Conservation (phyloP, 1,140 invertebrate genomes). For the Hermetia illucens region DNA sequence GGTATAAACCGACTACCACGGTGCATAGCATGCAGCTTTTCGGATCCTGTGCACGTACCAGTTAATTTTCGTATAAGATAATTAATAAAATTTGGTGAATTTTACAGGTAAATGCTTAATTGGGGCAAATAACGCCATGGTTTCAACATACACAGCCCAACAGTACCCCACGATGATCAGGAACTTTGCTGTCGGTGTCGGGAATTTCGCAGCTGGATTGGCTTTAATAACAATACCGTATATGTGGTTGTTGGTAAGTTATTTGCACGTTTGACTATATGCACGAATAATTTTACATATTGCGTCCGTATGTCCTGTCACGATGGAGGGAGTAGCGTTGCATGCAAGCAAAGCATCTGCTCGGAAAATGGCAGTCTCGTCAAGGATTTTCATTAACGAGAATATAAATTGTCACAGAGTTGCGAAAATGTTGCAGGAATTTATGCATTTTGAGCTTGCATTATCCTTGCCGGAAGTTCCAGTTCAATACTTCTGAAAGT, state of each 20-base stretch:
- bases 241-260: conserved; percentile 51
- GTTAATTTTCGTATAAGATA: no score
- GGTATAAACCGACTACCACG: no score
- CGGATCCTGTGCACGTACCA: no score
- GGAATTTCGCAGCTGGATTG: conserved; percentile 52
- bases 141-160: conserved; percentile 57
- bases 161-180: conserved; percentile 56
- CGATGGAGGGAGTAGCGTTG: no score
- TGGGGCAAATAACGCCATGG: conserved; percentile 51
- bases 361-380: no score
- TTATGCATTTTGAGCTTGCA: not conserved
- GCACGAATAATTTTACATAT: not conserved
- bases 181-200: conserved; percentile 54
- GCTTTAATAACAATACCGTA: conserved; percentile 53
- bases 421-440: not conserved
- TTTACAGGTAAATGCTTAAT: conserved; percentile 45
- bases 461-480: no score
- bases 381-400: no score
- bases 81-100: no score
- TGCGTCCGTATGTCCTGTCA: conserved; percentile 1
- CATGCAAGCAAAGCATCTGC: no score
- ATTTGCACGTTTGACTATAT: no score
- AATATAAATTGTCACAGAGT: not conserved
- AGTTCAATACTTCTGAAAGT: no score
- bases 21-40: no score